Conservation (phyloP, 2,888 invertebrate species). For the Tuberolachnus salignus region DNA sequence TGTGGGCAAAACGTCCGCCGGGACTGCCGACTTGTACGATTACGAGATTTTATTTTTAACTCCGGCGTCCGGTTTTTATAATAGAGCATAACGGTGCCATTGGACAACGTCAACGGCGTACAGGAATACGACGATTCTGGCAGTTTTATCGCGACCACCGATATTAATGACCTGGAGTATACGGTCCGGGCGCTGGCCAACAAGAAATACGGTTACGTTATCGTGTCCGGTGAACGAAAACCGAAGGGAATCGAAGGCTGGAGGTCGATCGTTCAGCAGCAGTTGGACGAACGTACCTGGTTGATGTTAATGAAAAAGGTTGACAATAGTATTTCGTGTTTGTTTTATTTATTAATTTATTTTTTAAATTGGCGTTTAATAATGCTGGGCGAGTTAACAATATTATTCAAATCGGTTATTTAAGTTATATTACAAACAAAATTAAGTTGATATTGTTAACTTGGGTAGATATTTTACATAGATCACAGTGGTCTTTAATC, state of each 20-base stretch:
- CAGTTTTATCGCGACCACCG: slow-evolving; percentile 6
- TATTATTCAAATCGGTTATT: too few relatives aligned
- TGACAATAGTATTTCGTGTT: too few relatives aligned
- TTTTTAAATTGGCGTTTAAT: too few relatives aligned
- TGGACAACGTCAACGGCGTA: background rate
- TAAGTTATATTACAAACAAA: too few relatives aligned
- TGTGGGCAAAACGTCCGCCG: too few relatives aligned
- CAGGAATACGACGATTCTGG: slow-evolving; percentile 1
- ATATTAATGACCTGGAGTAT: slow-evolving; percentile 1
- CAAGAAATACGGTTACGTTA: background rate
- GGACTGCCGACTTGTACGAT: too few relatives aligned
- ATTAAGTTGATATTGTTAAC: too few relatives aligned
- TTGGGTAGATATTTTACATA: too few relatives aligned
- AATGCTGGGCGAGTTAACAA: too few relatives aligned
- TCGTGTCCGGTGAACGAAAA: slow-evolving; percentile 1
- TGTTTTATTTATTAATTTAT: too few relatives aligned
- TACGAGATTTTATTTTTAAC: too few relatives aligned
- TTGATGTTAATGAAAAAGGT: slow-evolving; percentile 40
- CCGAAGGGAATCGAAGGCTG: slow-evolving; percentile 1
- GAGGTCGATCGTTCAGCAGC: slow-evolving; percentile 16
- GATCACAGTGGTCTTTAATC: too few relatives aligned
- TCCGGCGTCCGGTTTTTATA: background rate
- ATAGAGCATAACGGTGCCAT: background rate
- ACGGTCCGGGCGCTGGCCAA: background rate
- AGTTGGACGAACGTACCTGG: background rate